phyloP scores from a whole-genome alignment of 2,113 vertebrate species.

The Philantomba maxwellii region DNA sequence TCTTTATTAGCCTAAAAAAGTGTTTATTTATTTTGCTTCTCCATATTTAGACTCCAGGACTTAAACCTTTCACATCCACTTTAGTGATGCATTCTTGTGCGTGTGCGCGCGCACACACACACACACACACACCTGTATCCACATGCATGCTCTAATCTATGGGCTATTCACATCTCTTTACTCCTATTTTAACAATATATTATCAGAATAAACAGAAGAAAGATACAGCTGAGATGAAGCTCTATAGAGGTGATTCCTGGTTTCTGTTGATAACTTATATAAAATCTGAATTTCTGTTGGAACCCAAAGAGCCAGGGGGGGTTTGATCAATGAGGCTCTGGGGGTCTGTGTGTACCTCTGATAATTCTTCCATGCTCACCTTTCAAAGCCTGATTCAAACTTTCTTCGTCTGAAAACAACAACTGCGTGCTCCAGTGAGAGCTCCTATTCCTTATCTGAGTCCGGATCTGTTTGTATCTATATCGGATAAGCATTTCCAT shows the following conservation, averaged over 20 bases:
- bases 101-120: rapidly evolving
- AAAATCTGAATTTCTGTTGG: neutral
- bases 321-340: neutral
- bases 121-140: neutral
- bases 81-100: neutral
- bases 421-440: neutral
- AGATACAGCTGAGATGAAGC: neutral
- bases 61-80: neutral
- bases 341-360: neutral
- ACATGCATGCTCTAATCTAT: too few relatives aligned
- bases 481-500: neutral
- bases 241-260: neutral
- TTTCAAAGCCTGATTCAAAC: neutral
- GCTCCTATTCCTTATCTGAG: neutral
- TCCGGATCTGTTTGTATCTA: neutral
- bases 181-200: neutral
- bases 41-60: neutral
- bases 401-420: neutral
- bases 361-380: neutral
- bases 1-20: neutral
- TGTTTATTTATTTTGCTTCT: neutral
- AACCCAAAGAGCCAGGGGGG: neutral
- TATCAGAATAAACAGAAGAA: neutral
- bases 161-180: neutral
- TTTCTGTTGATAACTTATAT: neutral